phyloP scores from a whole-genome alignment of 2,797 vertebrate genomes.

The Trematomus bernacchii region DNA sequence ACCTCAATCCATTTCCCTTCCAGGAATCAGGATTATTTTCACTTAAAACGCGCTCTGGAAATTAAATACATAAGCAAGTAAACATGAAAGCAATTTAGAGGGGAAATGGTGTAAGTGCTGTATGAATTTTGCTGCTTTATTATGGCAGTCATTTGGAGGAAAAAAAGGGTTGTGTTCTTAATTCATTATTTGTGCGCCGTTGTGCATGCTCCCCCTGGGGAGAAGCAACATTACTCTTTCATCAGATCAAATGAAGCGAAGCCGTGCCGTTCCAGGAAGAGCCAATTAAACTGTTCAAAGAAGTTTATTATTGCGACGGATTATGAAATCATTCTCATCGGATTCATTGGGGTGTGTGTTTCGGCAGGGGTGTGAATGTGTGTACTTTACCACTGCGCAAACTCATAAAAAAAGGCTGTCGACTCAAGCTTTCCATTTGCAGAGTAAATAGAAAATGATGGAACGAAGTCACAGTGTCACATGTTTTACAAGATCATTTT shows the following conservation, averaged over 20 bases:
- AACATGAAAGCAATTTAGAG: slow-evolving; percentile 72
- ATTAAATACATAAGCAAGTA: slow-evolving; percentile 70
- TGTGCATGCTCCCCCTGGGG: slow-evolving; percentile 77
- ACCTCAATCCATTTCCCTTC: slow-evolving; percentile 65
- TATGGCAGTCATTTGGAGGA: slow-evolving; percentile 68
- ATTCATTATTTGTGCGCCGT: slow-evolving; percentile 83
- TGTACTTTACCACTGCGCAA: slow-evolving; percentile 68
- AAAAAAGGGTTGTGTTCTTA: slow-evolving; percentile 75
- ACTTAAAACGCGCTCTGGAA: slow-evolving; percentile 66
- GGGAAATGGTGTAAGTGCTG: slow-evolving; percentile 54
- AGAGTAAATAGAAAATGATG: slow-evolving; percentile 72
- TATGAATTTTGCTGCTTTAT: slow-evolving; percentile 75
- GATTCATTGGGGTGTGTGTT: slow-evolving; percentile 77
- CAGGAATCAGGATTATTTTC: slow-evolving; percentile 68
- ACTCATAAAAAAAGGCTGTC: slow-evolving; percentile 70
- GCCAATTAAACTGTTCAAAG: slow-evolving; percentile 87
- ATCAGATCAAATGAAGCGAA: slow-evolving; percentile 85
- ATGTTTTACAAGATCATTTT: slow-evolving; percentile 61
- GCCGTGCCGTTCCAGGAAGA: slow-evolving; percentile 82
- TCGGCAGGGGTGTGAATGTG: slow-evolving; percentile 72
- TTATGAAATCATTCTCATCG: slow-evolving; percentile 85
- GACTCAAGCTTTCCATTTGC: slow-evolving; percentile 70
- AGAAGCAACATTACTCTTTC: slow-evolving; percentile 84
- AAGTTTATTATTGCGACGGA: slow-evolving; percentile 84
- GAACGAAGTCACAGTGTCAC: slow-evolving; percentile 36